A percentile compares a stretch with the other conserved stretches of the same genome.
Conservation (phyloP, 1,140 invertebrate genomes). For the Drosophila albomicans region DNA sequence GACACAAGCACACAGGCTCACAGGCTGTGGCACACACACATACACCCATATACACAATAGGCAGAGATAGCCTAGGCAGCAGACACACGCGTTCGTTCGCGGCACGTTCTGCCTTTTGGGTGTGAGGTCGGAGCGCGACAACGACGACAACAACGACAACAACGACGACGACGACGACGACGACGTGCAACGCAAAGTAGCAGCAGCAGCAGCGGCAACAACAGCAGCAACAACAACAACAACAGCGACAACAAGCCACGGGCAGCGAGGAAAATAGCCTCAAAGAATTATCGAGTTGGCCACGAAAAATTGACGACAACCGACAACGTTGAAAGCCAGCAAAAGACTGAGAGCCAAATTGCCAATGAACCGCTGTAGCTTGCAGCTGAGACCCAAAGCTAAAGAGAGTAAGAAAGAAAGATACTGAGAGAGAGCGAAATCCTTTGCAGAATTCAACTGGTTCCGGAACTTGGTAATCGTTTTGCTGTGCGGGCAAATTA, state of each 20-base stretch:
- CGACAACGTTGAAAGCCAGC: constrained; percentile 73
- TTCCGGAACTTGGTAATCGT: constrained; percentile 42
- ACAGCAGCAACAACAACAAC: constrained; percentile 35
- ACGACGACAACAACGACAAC: constrained; percentile 13
- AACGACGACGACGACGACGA: constrained; percentile 21
- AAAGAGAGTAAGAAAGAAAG: neutral
- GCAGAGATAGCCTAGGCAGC: constrained; percentile 54
- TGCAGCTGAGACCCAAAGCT: constrained; percentile 8
- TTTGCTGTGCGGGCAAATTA: constrained; percentile 9
- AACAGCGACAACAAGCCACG: constrained; percentile 32
- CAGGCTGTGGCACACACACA: constrained; percentile 13
- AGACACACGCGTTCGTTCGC: constrained; percentile 48
- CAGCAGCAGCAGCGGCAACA: constrained; percentile 19
- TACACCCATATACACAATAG: neutral
- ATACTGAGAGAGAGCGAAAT: constrained; percentile 13
- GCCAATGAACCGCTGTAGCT: constrained; percentile 1
- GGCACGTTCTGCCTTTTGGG: constrained; percentile 26
- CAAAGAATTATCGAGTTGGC: constrained; percentile 33
- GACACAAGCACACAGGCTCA: constrained; percentile 28
- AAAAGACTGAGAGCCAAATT: constrained; percentile 64
- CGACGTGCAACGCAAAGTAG: constrained; percentile 48
- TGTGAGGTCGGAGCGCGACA: constrained; percentile 16
- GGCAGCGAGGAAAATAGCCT: constrained; percentile 19
- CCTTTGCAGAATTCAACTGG: constrained; percentile 38
- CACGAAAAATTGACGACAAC: constrained; percentile 42